Conservation (phyloP, 2,888 invertebrate species). For the Drosophila siamana region DNA sequence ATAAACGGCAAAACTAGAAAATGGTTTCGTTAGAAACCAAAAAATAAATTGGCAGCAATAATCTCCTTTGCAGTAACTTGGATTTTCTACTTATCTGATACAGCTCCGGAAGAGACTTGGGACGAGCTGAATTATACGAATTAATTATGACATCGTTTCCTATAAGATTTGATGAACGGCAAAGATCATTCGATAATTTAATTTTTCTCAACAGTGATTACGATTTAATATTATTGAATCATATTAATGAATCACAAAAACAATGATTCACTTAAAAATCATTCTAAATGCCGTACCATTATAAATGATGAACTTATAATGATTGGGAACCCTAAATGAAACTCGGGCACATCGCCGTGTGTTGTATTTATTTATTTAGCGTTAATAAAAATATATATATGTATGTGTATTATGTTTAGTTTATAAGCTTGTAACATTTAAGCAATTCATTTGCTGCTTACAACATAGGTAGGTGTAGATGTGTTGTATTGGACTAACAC, state of each 20-base stretch:
- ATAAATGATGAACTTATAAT: too few relatives aligned
- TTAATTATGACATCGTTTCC: too few relatives aligned
- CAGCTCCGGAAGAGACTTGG: too few relatives aligned
- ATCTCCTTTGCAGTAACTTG: neutral
- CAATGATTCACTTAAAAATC: too few relatives aligned
- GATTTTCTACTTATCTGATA: neutral
- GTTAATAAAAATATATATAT: slow-evolving; percentile 68
- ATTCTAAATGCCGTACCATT: too few relatives aligned
- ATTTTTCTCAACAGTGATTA: too few relatives aligned
- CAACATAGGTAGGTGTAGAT: slow-evolving; percentile 24
- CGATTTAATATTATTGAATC: too few relatives aligned
- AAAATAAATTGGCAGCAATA: too few relatives aligned
- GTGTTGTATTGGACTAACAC: slow-evolving; percentile 20
- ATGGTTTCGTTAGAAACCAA: slow-evolving; percentile 8
- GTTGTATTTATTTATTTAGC: slow-evolving; percentile 67
- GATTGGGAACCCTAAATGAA: neutral
- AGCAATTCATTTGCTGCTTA: slow-evolving; percentile 48
- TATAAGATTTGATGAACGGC: too few relatives aligned
- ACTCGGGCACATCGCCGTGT: neutral
- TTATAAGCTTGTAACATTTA: slow-evolving; percentile 60
- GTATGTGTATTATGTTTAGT: slow-evolving; percentile 34
- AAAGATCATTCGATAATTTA: too few relatives aligned
- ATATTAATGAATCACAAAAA: too few relatives aligned
- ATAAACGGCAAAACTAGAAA: slow-evolving; percentile 57
- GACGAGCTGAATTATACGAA: too few relatives aligned